Evolutionary conservation across 2,888 invertebrate genomes (phyloP).

Genomic region (Oscheius sp.): DNA sequence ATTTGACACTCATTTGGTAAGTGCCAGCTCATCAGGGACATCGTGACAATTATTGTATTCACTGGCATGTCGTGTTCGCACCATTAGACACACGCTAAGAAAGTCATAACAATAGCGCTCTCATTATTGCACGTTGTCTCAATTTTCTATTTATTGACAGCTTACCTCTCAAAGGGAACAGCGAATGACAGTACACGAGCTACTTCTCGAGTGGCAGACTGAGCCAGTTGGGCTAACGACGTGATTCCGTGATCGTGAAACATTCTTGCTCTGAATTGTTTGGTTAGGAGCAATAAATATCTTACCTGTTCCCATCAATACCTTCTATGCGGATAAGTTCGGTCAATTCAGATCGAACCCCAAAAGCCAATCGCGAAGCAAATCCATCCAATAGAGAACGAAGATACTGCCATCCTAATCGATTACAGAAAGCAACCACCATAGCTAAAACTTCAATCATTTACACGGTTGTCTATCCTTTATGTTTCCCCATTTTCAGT

Average conservation of each 20-base stretch:
- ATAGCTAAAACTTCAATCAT: conserved; percentile 80
- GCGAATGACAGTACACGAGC: conserved; percentile 46
- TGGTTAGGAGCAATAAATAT: not conserved
- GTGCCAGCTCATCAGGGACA: conserved; percentile 36
- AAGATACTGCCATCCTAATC: conserved; percentile 91
- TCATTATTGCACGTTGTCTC: conserved; percentile 10
- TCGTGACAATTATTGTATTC: conserved; percentile 34
- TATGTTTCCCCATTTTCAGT: not conserved
- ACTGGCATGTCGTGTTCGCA: conserved; percentile 15
- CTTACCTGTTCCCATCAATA: conserved; percentile 59
- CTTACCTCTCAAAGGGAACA: conserved; percentile 58
- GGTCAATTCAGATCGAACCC: conserved; percentile 87
- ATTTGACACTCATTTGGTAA: not conserved
- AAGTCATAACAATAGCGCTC: conserved; percentile 5
- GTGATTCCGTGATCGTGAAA: conserved; percentile 58
- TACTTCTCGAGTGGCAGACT: conserved; percentile 44
- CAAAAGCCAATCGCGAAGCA: conserved; percentile 89
- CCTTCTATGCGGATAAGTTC: conserved; percentile 85
- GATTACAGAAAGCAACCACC: conserved; percentile 93
- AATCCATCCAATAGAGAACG: conserved; percentile 90
- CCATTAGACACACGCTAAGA: conserved; percentile 21
- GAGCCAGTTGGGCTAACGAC: conserved; percentile 46
- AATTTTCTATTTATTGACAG: not conserved
- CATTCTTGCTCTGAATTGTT: conserved; percentile 53
- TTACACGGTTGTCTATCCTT: not conserved